Evolutionary conservation across 2,113 vertebrate species (phyloP).

Genomic region (Pedionomus torquatus): DNA sequence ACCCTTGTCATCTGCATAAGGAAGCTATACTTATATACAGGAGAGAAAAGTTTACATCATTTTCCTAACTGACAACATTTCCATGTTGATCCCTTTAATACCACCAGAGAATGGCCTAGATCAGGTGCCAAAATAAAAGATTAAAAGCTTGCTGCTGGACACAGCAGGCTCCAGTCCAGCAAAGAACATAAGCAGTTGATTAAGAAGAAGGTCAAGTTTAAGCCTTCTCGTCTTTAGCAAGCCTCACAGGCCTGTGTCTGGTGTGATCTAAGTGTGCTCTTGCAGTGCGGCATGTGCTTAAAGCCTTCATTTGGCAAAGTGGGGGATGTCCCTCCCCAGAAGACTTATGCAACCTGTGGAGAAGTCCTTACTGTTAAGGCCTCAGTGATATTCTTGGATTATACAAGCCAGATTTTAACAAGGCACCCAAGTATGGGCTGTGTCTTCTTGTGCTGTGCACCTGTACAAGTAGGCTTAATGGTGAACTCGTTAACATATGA

Average conservation of each 20-base stretch:
- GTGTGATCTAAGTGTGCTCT: background rate
- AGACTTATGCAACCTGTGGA: background rate
- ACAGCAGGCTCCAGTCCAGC: background rate
- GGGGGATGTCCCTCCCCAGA: background rate
- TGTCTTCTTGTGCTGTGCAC: background rate
- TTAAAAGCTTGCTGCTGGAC: background rate
- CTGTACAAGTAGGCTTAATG: rapidly evolving
- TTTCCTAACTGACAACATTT: background rate
- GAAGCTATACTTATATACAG: background rate
- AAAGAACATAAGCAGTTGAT: background rate
- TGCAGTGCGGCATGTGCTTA: rapidly evolving
- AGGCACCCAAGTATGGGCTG: background rate
- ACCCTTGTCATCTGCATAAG: background rate
- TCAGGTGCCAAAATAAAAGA: background rate
- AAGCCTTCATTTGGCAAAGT: background rate
- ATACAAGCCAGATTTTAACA: background rate
- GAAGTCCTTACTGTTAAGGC: background rate
- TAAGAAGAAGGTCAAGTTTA: background rate
- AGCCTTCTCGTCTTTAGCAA: background rate
- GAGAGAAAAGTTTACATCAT: background rate
- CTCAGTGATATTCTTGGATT: background rate
- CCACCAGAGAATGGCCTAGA: background rate
- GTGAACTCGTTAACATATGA: background rate
- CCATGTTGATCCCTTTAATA: background rate
- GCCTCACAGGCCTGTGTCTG: background rate